phyloP scores from a whole-genome alignment of 2,888 invertebrate species.

The Acanthococcus lagerstroemiae region DNA sequence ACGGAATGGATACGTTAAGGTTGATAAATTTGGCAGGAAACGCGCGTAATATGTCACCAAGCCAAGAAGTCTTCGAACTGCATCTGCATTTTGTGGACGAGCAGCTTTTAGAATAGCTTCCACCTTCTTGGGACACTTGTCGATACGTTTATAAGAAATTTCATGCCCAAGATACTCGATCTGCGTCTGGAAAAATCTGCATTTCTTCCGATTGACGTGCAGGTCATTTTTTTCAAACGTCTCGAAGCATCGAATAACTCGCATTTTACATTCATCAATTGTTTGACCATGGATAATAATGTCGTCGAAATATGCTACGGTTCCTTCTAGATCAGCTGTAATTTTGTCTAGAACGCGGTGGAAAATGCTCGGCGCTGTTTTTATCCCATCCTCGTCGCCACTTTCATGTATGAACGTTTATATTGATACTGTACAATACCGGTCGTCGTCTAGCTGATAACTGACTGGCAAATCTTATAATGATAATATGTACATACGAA shows the following conservation, averaged over 20 bases:
- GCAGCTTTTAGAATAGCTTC: slow-evolving; percentile 26
- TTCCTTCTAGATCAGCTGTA: not conserved
- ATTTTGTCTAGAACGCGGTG: slow-evolving; percentile 2
- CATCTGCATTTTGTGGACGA: slow-evolving; percentile 25
- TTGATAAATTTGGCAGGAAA: slow-evolving; percentile 34
- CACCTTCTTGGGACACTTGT: slow-evolving; percentile 8
- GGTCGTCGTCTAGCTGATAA: too few relatives aligned
- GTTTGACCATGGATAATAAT: slow-evolving; percentile 32
- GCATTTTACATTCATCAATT: slow-evolving; percentile 20
- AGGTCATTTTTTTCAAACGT: slow-evolving; percentile 12
- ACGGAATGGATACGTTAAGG: slow-evolving; percentile 32
- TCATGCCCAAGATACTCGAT: slow-evolving; percentile 29
- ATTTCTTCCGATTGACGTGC: slow-evolving; percentile 31
- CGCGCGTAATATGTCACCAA: slow-evolving; percentile 34
- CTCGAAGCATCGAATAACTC: slow-evolving; percentile 21
- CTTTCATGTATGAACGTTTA: too few relatives aligned
- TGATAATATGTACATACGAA: too few relatives aligned
- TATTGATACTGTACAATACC: too few relatives aligned
- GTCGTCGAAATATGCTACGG: slow-evolving; percentile 31
- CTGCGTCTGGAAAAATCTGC: slow-evolving; percentile 26
- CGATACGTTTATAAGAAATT: not conserved
- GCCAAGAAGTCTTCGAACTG: slow-evolving; percentile 33
- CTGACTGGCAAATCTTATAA: too few relatives aligned
- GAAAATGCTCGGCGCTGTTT: slow-evolving; percentile 18
- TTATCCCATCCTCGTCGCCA: too few relatives aligned